phyloP scores from a whole-genome alignment of 2,797 vertebrate genomes.

The Myotis daubentonii region DNA sequence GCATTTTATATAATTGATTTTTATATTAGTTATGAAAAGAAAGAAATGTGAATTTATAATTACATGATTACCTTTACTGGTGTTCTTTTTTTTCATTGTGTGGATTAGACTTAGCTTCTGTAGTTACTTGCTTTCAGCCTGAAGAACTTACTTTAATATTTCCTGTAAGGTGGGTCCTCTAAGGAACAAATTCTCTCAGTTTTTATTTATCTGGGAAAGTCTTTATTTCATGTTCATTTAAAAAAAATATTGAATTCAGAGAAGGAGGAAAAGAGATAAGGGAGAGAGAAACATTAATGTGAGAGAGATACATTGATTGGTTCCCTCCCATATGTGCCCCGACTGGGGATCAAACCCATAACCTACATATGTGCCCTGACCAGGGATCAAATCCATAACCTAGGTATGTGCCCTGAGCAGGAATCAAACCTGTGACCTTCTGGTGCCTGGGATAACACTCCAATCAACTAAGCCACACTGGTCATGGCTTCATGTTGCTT shows the following conservation, averaged over 20 bases:
- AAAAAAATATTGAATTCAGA: neutral
- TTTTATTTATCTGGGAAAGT: neutral
- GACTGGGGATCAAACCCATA: neutral
- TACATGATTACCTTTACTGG: neutral
- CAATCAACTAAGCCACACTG: neutral
- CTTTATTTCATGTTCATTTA: neutral
- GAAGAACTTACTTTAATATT: neutral
- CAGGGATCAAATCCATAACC: too few relatives aligned
- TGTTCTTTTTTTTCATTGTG: conserved; percentile 1
- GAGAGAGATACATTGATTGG: neutral
- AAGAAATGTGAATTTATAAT: neutral
- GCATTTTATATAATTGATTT: neutral
- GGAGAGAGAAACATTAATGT: neutral
- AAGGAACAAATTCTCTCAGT: neutral
- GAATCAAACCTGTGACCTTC: neutral
- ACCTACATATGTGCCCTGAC: neutral
- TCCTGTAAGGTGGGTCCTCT: neutral
- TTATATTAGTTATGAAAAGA: neutral
- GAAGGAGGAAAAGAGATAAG: neutral
- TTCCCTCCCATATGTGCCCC: neutral
- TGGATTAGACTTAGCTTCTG: neutral
- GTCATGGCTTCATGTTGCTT: neutral
- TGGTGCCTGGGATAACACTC: neutral
- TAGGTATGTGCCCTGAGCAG: too few relatives aligned
- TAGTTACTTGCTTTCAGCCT: neutral